Conservation (phyloP, 2,113 vertebrate species). For the Vidua chalybeata region DNA sequence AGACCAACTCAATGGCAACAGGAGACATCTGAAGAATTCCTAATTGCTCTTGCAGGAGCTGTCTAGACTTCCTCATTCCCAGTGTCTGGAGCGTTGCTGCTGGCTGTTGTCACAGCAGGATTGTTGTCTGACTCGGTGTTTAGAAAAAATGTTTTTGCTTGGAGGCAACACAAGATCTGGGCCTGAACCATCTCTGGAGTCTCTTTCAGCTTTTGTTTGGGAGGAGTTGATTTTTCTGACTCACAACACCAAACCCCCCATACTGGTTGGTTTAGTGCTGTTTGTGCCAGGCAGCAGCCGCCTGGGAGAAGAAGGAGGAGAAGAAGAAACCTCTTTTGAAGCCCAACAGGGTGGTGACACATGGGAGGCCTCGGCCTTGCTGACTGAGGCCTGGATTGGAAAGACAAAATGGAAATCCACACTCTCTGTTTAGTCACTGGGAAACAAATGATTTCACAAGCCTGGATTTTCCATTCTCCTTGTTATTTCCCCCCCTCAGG, state of each 20-base stretch:
- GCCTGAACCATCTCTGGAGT: neutral
- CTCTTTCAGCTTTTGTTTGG: neutral
- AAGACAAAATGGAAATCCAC: neutral
- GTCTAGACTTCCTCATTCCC: neutral
- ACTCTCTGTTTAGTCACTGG: neutral
- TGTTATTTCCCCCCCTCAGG: neutral
- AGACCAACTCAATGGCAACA: neutral
- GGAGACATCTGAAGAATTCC: neutral
- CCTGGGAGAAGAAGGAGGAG: neutral
- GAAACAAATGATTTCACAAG: neutral
- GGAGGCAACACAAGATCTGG: neutral
- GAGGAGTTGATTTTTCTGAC: neutral
- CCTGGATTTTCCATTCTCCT: neutral
- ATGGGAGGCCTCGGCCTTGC: neutral
- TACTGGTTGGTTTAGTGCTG: neutral
- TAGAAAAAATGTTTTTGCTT: neutral
- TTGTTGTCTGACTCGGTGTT: neutral
- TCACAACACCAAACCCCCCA: neutral
- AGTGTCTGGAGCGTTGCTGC: neutral
- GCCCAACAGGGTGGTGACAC: fast-evolving
- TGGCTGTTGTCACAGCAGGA: neutral
- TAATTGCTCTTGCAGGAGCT: neutral
- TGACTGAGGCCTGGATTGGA: neutral
- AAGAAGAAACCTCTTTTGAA: neutral
- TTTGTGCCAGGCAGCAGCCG: neutral